Evolutionary conservation across 2,888 invertebrate species (phyloP).

Genomic region (Cinara cedri): DNA sequence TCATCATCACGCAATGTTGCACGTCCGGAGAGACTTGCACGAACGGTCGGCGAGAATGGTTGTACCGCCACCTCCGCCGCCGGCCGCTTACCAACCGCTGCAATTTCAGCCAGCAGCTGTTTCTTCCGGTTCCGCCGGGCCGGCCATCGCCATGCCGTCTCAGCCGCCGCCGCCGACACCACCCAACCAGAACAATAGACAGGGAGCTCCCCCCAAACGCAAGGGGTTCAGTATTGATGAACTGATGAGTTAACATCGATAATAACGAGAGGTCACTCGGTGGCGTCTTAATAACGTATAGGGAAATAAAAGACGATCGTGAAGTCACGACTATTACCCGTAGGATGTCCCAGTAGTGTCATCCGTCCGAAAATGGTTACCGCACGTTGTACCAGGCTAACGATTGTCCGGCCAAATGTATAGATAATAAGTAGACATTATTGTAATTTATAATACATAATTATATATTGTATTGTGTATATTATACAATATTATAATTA

Average conservation of each 20-base stretch:
- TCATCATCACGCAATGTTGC: slow-evolving; percentile 52
- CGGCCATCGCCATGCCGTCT: slow-evolving; percentile 60
- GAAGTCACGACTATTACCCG: background rate
- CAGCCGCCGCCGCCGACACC: slow-evolving; percentile 64
- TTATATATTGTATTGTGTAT: too few species aligned
- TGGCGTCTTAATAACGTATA: background rate
- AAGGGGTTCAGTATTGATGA: slow-evolving; percentile 91
- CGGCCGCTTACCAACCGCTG: slow-evolving; percentile 58
- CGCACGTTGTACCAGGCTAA: too few species aligned
- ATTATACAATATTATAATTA: background rate
- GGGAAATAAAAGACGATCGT: background rate
- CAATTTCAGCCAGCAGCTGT: slow-evolving; percentile 62
- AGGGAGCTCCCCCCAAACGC: slow-evolving; percentile 70
- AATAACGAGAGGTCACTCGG: background rate
- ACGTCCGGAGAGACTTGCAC: slow-evolving; percentile 40
- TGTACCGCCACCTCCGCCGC: slow-evolving; percentile 61
- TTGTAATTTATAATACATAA: too few species aligned
- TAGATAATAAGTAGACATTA: too few species aligned
- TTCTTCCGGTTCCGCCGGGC: slow-evolving; percentile 64
- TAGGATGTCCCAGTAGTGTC: too few species aligned
- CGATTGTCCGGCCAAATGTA: too few species aligned
- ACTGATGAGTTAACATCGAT: slow-evolving; percentile 73
- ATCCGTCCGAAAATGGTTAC: too few species aligned
- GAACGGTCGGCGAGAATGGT: slow-evolving; percentile 12
- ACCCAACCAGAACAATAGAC: slow-evolving; percentile 63